Evolutionary conservation across 2,797 vertebrate species (phyloP).

Genomic region (Leucoraja ocellata): DNA sequence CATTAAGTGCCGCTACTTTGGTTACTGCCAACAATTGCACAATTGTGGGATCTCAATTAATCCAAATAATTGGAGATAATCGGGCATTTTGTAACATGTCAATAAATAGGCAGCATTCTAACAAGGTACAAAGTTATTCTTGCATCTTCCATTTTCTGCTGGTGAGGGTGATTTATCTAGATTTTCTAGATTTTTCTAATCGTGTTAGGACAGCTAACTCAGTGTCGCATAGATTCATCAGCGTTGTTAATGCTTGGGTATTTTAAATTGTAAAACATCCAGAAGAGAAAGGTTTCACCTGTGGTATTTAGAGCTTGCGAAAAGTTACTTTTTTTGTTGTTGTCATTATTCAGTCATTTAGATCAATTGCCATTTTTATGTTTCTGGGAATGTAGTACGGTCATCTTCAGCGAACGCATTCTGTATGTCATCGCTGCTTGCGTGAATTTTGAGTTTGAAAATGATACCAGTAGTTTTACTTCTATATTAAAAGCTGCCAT

Average conservation of each 20-base stretch:
- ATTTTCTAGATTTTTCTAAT: not conserved
- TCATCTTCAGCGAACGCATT: not conserved
- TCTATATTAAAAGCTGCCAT: not conserved
- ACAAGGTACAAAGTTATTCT: not conserved
- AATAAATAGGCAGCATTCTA: not conserved
- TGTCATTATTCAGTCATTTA: not conserved
- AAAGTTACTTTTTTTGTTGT: not conserved
- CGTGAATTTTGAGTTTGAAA: not conserved
- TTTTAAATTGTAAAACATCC: not conserved
- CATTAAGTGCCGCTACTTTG: not conserved
- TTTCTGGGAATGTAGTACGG: not conserved
- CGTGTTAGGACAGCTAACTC: not conserved
- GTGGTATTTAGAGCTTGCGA: not conserved
- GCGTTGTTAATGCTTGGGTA: not conserved
- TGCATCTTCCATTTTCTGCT: not conserved
- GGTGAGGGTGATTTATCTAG: not conserved
- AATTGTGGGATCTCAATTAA: not conserved
- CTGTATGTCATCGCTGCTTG: not conserved
- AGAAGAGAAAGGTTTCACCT: not conserved
- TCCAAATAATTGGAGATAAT: not conserved
- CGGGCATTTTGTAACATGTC: not conserved
- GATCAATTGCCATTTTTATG: not conserved
- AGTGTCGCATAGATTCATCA: not conserved
- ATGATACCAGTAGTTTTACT: not conserved
- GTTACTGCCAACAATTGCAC: not conserved